A percentile compares a stretch with the other conserved stretches of the same genome.
These are phyloP conservation scores for Syngnathus scovelli DNA, from an alignment of 2,113 vertebrate species.

Conservation along the genomic window DNA sequence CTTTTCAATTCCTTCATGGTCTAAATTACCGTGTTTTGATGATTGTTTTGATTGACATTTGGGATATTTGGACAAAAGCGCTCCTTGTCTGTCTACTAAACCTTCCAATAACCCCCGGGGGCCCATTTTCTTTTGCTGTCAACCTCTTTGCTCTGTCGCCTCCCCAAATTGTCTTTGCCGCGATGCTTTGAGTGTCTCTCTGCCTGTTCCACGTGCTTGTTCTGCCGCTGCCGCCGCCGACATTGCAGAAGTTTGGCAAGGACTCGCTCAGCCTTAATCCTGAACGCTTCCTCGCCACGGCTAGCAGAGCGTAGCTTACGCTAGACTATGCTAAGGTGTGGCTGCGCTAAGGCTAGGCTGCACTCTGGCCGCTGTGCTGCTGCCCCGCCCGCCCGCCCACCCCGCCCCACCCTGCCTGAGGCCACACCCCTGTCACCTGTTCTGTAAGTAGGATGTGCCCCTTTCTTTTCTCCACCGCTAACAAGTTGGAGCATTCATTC, in stretches of 20 bases:
- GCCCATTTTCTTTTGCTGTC: conserved; percentile 84
- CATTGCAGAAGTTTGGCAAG: conserved; percentile 92
- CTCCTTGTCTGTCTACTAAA: conserved; percentile 88
- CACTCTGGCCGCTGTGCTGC: conserved; percentile 47
- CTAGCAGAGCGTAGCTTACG: conserved; percentile 57
- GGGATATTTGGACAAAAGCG: conserved; percentile 96
- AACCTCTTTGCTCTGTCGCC: conserved; percentile 88
- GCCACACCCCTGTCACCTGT: conserved; percentile 92
- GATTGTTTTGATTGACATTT: conserved; percentile 33
- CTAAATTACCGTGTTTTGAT: not conserved
- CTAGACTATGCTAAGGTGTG: conserved; percentile 58
- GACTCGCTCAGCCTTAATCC: conserved; percentile 87
- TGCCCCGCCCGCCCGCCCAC: conserved; percentile 6
- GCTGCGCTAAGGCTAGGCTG: conserved; percentile 58
- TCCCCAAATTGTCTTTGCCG: conserved; percentile 72
- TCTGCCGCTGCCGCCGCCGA: conserved; percentile 84
- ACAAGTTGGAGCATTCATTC: conserved; percentile 12
- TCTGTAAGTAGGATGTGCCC: conserved; percentile 97
- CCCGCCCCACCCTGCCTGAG: conserved; percentile 79
- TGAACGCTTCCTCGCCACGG: conserved; percentile 40
- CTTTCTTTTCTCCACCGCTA: conserved; percentile 75
- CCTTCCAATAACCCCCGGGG: conserved; percentile 80
- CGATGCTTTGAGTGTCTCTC: conserved; percentile 99
- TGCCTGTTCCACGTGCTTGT: conserved; percentile 96
- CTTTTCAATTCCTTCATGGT: too few species aligned